Evolutionary conservation across 2,113 vertebrate genomes (phyloP).

Genomic region (Phalacrocorax aristotelis): DNA sequence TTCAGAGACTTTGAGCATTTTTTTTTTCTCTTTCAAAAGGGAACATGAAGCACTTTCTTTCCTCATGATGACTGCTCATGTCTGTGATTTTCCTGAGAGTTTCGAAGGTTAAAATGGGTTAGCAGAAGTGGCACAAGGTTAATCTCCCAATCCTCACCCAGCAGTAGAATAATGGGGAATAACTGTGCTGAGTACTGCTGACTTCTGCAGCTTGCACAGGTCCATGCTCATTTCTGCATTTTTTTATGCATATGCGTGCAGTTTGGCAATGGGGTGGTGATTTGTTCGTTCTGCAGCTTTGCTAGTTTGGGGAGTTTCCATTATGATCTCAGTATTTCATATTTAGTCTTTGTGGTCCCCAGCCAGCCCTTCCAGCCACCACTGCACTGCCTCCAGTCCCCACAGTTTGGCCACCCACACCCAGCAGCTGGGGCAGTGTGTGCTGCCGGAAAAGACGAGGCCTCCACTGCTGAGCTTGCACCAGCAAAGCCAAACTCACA

Average conservation of each 20-base stretch:
- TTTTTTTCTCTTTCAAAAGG: not conserved
- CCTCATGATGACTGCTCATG: not conserved
- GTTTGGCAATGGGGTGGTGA: not conserved
- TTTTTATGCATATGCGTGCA: not conserved
- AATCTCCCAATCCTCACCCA: not conserved
- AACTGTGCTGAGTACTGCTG: not conserved
- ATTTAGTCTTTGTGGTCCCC: not conserved
- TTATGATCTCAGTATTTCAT: not conserved
- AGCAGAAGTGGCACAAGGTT: not conserved
- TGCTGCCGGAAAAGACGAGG: accelerated
- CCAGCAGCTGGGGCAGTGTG: accelerated
- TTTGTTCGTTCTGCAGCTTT: not conserved
- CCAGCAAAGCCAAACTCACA: accelerated
- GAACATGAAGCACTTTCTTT: not conserved
- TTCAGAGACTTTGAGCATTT: not conserved
- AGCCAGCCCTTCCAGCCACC: not conserved
- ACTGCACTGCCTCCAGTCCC: not conserved
- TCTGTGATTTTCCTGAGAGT: not conserved
- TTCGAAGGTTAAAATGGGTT: not conserved
- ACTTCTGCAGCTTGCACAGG: accelerated
- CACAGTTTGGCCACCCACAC: accelerated
- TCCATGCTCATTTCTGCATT: not conserved
- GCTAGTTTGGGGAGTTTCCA: not conserved
- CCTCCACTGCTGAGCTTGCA: not conserved
- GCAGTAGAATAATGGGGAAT: not conserved